Base-by-base conservation (phyloP, 92 coral and sea anemone species). In the Siderastrea radians region DNA sequence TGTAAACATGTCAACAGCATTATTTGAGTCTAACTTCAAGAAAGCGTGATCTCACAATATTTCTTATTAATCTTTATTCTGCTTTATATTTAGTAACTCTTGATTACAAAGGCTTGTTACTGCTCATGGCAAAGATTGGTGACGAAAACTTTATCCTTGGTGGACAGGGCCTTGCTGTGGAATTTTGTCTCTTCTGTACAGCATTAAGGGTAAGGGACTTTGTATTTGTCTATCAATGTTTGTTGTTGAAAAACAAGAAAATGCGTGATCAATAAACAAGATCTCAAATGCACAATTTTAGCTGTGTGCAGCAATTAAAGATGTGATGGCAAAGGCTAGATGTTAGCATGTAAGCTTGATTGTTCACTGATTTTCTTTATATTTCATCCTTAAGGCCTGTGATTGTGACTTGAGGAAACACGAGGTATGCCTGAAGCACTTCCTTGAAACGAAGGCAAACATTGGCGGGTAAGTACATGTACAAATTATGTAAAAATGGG, bases 391-490 rank as follows among this genome's bases (percentile, higher is more conserved):
- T 44, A 67, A 81, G 86, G 86, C 86, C 10, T 81, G 78, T 68
- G 63, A 67, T 17, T 81, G 78, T 66, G 86, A 68, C 38, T 54
- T 81, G 5, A 77, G 86, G 38, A 67, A 7, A 26, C 76, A 81
- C 52, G 86, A 81, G 49, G 43, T 81, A 1, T 81, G 86, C 44
- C 69, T 81, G 15, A 77, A 81, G 5, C 86, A 81, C 77, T 68
- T 81, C 53, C 61, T 68, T 51, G 9, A 81, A n/a, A 81, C 86
- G 7, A 81, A 81, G 58, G 86, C 78, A 10, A 81, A 81, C 86
- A 81, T 81, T 67, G 86, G 86, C 43, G 86, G 77, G 86, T 81
- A 81, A 12, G 83, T 78, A 1, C 57, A 53, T 53, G 57, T 53
- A 2, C 2, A 53, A 53, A 53, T 0, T 53, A 53, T 26, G 0